A percentile compares a stretch with the other conserved stretches of the same genome.
Evolutionary conservation across 92 coral and sea anemone species (phyloP).

Genomic region (Bergia sp.): DNA sequence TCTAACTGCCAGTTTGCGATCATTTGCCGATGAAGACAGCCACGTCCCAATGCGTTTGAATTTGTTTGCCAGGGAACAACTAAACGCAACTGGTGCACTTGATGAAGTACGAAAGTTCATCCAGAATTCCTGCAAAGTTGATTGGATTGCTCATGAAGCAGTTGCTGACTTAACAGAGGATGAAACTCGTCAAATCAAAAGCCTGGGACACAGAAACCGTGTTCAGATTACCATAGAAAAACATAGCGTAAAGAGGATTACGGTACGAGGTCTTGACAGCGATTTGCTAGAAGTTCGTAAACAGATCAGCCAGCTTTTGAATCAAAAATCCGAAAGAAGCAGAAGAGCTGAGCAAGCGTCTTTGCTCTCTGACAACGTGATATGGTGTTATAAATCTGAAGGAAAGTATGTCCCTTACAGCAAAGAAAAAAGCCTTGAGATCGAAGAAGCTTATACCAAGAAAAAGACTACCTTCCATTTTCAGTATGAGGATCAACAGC

Average conservation of each 20-base stretch:
- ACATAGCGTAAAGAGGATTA: conserved; percentile 21
- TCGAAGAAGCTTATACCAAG: conserved; percentile 67
- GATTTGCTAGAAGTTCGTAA: conserved; percentile 11
- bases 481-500: conserved; percentile 15
- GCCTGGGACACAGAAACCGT: neutral
- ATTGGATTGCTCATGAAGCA: neutral
- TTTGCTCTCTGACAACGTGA: conserved; percentile 57
- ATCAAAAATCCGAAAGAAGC: neutral
- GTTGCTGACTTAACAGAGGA: conserved; percentile 14
- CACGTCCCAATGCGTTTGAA: neutral
- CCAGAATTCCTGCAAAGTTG: conserved; percentile 1
- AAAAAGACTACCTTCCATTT: conserved; percentile 40
- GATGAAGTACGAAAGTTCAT: neutral
- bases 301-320: conserved; percentile 19
- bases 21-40: neutral
- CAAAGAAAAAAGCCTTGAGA: conserved; percentile 46
- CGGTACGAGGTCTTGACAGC: conserved; percentile 30
- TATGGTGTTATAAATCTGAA: conserved; percentile 52
- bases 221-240: conserved; percentile 36
- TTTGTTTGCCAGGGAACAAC: conserved; percentile 13
- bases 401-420: conserved; percentile 46
- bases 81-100: neutral
- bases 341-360: neutral
- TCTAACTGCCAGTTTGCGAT: neutral
- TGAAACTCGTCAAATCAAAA: neutral